Conservation (phyloP, 2,888 invertebrate species). For the Acleris laterana region DNA sequence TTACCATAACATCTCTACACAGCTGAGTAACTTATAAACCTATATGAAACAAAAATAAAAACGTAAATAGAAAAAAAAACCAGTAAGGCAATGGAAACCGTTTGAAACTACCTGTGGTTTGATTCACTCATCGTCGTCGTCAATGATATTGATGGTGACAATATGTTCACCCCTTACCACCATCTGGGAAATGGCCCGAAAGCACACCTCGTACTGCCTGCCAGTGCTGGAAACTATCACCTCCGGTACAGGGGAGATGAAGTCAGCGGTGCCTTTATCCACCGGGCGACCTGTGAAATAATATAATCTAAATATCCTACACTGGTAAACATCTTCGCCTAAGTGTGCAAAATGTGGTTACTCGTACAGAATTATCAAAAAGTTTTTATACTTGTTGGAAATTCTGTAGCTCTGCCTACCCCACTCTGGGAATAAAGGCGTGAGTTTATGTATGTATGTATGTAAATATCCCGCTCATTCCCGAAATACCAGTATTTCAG, state of each 20-base stretch:
- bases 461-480: no score
- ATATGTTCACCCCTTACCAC: conserved; percentile 92
- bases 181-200: conserved; percentile 87
- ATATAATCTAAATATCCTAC: not conserved
- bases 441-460: no score
- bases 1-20: no score
- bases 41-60: no score
- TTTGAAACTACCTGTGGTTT: not conserved
- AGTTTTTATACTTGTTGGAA: no score
- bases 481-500: no score
- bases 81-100: not conserved
- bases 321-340: no score
- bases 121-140: conserved; percentile 44
- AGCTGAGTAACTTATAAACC: no score
- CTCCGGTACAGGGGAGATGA: conserved; percentile 80
- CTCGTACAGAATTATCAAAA: no score
- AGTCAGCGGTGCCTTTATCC: conserved; percentile 66
- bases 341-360: no score
- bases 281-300: conserved; percentile 64
- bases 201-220: conserved; percentile 87
- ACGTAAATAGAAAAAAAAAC: not conserved
- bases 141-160: conserved; percentile 80
- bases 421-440: no score
- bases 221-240: conserved; percentile 82
- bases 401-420: no score